Percentiles rank a stretch among this genome's conserved stretches.
Conservation (phyloP, 2,888 invertebrate genomes). For the Netelia melanura region DNA sequence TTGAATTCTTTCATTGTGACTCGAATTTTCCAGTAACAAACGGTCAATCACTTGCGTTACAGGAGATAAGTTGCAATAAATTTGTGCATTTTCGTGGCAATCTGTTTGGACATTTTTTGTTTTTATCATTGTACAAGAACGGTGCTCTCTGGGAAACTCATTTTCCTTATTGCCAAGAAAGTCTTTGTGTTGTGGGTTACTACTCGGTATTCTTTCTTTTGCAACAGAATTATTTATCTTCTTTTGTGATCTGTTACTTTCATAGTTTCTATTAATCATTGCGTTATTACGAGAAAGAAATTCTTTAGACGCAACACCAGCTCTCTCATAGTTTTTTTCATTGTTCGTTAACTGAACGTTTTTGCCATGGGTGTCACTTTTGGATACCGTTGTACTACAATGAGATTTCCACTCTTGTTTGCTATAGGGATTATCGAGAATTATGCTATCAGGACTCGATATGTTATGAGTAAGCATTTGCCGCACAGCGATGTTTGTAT, state of each 20-base stretch:
- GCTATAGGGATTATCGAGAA: slow-evolving; percentile 22
- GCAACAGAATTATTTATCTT: not conserved
- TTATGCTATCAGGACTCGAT: not conserved
- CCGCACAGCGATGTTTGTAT: not conserved
- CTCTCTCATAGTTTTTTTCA: not conserved
- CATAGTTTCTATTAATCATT: not conserved
- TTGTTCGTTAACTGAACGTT: not conserved
- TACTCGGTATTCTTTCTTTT: not conserved
- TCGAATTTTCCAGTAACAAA: not conserved
- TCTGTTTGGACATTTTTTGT: not conserved
- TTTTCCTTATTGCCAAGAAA: slow-evolving; percentile 10
- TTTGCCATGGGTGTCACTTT: not conserved
- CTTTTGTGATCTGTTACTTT: not conserved
- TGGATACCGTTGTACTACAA: not conserved
- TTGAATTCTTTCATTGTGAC: not conserved
- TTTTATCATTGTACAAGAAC: not conserved
- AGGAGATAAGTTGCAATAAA: not conserved
- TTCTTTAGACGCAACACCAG: not conserved
- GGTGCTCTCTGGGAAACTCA: not conserved
- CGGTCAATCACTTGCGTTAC: not conserved
- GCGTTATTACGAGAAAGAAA: not conserved
- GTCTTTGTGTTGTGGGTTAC: too few species aligned
- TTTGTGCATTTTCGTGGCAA: not conserved
- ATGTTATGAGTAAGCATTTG: too few species aligned
- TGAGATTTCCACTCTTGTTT: not conserved